phyloP scores from a whole-genome alignment of 2,888 invertebrate genomes.

The Acleris sparsana region DNA sequence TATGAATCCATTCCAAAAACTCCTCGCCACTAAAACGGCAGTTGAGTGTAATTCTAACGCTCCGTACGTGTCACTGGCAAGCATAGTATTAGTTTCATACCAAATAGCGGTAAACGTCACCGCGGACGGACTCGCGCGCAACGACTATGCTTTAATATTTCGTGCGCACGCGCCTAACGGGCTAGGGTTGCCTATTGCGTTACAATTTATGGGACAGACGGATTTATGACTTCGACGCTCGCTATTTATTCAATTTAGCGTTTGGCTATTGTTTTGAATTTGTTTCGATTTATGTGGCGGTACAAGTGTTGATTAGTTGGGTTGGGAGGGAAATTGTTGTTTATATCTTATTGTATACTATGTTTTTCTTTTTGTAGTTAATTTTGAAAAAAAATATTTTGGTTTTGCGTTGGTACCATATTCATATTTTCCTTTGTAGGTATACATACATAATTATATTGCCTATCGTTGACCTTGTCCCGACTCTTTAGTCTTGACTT shows the following conservation, averaged over 20 bases:
- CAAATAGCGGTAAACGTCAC: background rate
- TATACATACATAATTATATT: no score
- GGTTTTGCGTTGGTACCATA: no score
- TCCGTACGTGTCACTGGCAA: no score
- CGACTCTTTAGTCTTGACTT: no score
- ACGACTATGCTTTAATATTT: constrained; percentile 22
- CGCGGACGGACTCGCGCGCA: constrained; percentile 2
- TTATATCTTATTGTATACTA: no score
- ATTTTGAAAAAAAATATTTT: no score
- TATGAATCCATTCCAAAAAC: no score
- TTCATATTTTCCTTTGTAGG: no score
- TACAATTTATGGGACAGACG: constrained; percentile 57
- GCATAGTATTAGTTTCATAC: background rate
- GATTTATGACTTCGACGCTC: constrained; percentile 47
- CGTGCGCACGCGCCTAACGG: constrained; percentile 34
- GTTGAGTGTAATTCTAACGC: background rate
- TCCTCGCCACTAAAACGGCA: background rate
- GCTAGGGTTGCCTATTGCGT: constrained; percentile 53
- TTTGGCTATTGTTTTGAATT: constrained; percentile 37
- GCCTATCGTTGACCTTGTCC: no score
- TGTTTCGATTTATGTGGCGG: constrained; percentile 10
- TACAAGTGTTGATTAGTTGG: constrained; percentile 1
- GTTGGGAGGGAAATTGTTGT: no score
- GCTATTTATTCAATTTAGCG: constrained; percentile 37
- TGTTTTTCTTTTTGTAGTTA: no score